Conservation (phyloP, 1,140 invertebrate genomes). For the Bilobella aurantiaca region DNA sequence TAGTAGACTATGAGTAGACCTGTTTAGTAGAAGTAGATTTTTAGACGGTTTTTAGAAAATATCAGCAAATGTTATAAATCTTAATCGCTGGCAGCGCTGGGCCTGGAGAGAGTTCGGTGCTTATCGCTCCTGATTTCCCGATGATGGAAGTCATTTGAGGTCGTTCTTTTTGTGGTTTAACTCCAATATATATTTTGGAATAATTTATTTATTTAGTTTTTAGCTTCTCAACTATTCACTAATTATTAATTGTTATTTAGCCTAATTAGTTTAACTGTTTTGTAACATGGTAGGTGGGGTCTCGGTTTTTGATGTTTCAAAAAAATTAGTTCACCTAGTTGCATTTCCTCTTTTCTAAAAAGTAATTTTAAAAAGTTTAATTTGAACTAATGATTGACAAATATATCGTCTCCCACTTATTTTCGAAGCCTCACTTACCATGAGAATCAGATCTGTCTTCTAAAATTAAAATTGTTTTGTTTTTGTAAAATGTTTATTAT, state of each 20-base stretch:
- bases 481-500: background rate
- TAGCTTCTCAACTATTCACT: too few species aligned
- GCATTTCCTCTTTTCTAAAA: background rate
- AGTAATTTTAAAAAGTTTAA: background rate
- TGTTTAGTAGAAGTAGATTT: too few species aligned
- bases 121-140: too few species aligned
- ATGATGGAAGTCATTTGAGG: too few species aligned
- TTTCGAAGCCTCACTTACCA: background rate
- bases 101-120: too few species aligned
- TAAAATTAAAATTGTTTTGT: background rate
- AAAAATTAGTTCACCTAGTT: background rate
- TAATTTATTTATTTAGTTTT: background rate
- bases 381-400: too few species aligned
- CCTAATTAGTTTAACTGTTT: background rate
- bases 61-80: too few species aligned
- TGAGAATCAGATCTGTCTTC: background rate
- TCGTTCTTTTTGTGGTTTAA: background rate
- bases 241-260: background rate
- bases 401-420: too few species aligned
- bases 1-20: too few species aligned
- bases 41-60: too few species aligned
- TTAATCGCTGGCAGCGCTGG: too few species aligned
- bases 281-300: slow-evolving; percentile 18
- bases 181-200: background rate
- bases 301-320: background rate